Conservation (phyloP, 2,888 invertebrate genomes). For the Melikaiella ostensackeni region DNA sequence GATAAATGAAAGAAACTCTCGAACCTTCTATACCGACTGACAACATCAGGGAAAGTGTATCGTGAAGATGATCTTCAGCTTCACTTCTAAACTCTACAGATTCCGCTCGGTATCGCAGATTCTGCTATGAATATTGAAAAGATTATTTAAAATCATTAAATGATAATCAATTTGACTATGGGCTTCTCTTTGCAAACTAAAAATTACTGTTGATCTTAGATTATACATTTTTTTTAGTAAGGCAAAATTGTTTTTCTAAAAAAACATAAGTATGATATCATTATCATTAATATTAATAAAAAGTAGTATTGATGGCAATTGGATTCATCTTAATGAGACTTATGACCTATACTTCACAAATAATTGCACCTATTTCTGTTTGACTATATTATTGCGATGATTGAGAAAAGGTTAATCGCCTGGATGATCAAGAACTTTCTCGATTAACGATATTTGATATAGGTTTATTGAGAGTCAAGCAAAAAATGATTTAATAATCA, state of each 20-base stretch:
- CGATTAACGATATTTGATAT: neutral
- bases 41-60: neutral
- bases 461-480: neutral
- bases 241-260: neutral
- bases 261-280: neutral
- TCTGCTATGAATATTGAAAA: neutral
- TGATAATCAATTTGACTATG: neutral
- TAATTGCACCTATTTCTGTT: neutral
- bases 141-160: neutral
- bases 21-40: constrained; percentile 35
- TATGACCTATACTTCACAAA: neutral
- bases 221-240: neutral
- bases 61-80: neutral
- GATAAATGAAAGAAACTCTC: constrained; percentile 32
- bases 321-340: neutral
- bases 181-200: neutral
- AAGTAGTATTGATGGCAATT: neutral
- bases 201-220: neutral
- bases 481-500: neutral
- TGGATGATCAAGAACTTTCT: neutral
- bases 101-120: constrained; percentile 5
- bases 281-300: neutral
- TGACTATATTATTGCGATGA: neutral
- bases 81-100: neutral
- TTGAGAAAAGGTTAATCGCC: constrained; percentile 6